These are phyloP conservation scores for Lasioglossum leucozonium DNA, from an alignment of 2,888 invertebrate genomes.

Conservation along the genomic window DNA sequence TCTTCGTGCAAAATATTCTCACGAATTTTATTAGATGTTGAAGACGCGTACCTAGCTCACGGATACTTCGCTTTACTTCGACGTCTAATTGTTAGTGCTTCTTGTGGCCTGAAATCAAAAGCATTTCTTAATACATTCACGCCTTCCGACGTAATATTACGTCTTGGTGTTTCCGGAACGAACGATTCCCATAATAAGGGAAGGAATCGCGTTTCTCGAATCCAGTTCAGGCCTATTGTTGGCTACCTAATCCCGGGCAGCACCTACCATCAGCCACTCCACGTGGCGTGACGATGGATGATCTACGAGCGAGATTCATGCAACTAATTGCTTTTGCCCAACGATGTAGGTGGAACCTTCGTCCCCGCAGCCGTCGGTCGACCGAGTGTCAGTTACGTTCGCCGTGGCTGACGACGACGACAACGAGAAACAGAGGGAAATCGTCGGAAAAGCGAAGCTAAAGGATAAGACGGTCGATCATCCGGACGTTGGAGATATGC, in stretches of 20 bases:
- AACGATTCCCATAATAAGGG: neutral
- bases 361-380: constrained; percentile 90
- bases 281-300: constrained; percentile 64
- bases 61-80: neutral
- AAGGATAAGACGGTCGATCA: neutral
- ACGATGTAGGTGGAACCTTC: constrained; percentile 85
- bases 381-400: constrained; percentile 90
- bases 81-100: neutral
- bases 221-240: constrained; percentile 25
- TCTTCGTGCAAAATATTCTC: no score
- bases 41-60: neutral
- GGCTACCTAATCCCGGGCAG: constrained; percentile 10
- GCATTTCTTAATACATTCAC: neutral
- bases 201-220: neutral
- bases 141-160: neutral
- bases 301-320: constrained; percentile 61
- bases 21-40: no score
- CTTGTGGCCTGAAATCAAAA: neutral
- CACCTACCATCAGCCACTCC: neutral
- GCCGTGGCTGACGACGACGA: constrained; percentile 87
- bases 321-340: constrained; percentile 60
- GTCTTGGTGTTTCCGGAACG: neutral
- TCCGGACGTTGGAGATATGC: constrained; percentile 27
- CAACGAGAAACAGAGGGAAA: constrained; percentile 65
- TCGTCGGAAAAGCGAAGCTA: constrained; percentile 6